phyloP scores from a whole-genome alignment of 2,113 vertebrate genomes.

The Cephalophus harveyi region DNA sequence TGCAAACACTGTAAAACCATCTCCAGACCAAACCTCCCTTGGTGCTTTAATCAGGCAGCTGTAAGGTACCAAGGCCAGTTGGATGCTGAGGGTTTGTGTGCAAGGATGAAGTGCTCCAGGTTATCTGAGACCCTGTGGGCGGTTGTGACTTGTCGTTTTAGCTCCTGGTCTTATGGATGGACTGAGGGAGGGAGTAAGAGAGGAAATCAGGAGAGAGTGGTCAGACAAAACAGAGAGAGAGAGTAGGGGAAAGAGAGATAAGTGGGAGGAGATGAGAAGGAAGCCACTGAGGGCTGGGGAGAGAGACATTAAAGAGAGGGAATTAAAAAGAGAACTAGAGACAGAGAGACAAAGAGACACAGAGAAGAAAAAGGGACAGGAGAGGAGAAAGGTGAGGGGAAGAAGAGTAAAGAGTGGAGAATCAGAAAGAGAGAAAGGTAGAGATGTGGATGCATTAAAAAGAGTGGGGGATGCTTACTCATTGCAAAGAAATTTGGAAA shows the following conservation, averaged over 20 bases:
- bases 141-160: neutral
- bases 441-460: neutral
- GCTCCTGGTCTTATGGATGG: neutral
- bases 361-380: neutral
- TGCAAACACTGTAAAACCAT: constrained; percentile 40
- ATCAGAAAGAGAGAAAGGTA: neutral
- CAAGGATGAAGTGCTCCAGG: neutral
- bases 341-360: neutral
- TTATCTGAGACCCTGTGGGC: neutral
- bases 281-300: neutral
- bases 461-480: neutral
- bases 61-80: constrained; percentile 14
- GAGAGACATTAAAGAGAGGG: neutral
- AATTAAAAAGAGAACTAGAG: neutral
- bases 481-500: neutral
- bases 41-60: constrained; percentile 33
- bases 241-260: neutral
- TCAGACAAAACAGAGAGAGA: neutral
- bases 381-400: neutral
- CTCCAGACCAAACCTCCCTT: constrained; percentile 12
- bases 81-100: neutral
- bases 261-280: neutral
- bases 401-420: neutral
- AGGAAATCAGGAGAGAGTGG: neutral
- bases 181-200: neutral